Percentiles rank a stretch among this genome's conserved stretches.
These are phyloP conservation scores for Caenorhabditis sinica DNA, from an alignment of 2,888 invertebrate species.

Conservation along the genomic window DNA sequence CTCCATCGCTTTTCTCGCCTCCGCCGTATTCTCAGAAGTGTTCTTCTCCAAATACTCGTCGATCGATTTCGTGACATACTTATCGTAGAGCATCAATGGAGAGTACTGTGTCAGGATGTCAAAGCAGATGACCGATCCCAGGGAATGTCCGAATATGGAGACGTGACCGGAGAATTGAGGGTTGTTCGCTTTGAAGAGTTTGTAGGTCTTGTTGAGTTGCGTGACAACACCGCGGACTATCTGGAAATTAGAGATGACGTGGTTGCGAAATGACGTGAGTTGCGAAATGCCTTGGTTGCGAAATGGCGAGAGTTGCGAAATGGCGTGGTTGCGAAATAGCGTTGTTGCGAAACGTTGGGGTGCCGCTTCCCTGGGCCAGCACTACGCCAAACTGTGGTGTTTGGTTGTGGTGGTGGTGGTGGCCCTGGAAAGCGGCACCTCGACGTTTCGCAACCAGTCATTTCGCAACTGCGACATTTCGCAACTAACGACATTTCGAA, in stretches of 20 bases:
- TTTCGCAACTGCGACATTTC: too few relatives aligned
- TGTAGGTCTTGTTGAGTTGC: conserved; percentile 87
- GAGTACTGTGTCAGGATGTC: conserved; percentile 88
- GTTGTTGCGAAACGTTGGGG: too few relatives aligned
- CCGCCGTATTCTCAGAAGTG: conserved; percentile 21
- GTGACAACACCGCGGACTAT: conserved; percentile 87
- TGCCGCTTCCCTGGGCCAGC: too few relatives aligned
- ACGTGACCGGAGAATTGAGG: conserved; percentile 88
- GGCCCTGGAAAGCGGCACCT: too few relatives aligned
- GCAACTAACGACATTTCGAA: too few relatives aligned
- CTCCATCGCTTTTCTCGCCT: conserved; percentile 53
- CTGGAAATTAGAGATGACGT: conserved; percentile 83
- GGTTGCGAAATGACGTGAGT: too few relatives aligned
- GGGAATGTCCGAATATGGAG: conserved; percentile 88
- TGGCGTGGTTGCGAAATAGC: too few relatives aligned
- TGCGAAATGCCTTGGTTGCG: too few relatives aligned
- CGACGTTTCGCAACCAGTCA: too few relatives aligned
- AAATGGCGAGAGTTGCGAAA: too few relatives aligned
- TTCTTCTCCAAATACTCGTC: conserved; percentile 73
- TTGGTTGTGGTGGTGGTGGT: too few relatives aligned
- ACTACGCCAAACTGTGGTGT: too few relatives aligned
- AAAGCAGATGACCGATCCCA: conserved; percentile 87
- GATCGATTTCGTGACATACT: conserved; percentile 84
- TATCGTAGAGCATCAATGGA: conserved; percentile 85
- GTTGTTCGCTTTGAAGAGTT: conserved; percentile 87